These are phyloP conservation scores for Percopsis transmontana DNA, from an alignment of 2,113 vertebrate species.

Conservation along the genomic window DNA sequence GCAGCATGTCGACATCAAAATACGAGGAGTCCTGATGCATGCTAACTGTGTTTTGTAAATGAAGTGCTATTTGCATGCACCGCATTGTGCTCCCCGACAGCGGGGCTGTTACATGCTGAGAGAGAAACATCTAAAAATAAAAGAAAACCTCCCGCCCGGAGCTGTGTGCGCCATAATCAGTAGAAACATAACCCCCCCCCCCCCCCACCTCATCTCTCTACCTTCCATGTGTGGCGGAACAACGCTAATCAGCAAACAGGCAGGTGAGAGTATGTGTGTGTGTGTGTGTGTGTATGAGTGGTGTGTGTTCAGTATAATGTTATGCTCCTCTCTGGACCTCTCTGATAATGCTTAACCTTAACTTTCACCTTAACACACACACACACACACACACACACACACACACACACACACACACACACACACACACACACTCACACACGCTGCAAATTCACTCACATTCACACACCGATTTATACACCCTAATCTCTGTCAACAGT, in stretches of 20 bases:
- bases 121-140: constrained; percentile 21
- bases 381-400: not conserved
- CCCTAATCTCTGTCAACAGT: too few relatives aligned
- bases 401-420: constrained; percentile 7
- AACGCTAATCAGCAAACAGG: constrained; percentile 24
- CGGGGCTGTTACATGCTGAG: not conserved
- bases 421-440: constrained; percentile 22
- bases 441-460: not conserved
- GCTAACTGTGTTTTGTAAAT: constrained; percentile 33
- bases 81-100: not conserved
- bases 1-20: not conserved
- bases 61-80: constrained; percentile 24
- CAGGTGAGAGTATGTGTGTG: constrained; percentile 25
- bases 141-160: not conserved
- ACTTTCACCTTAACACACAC: constrained; percentile 12
- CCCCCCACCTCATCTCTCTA: not conserved
- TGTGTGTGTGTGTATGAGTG: constrained; percentile 6
- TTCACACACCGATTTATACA: not conserved
- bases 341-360: constrained; percentile 50
- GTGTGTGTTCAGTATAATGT: constrained; percentile 30
- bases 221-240: constrained; percentile 4
- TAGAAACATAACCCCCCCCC: not conserved
- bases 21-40: constrained; percentile 13
- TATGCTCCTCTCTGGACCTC: constrained; percentile 47
- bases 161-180: constrained; percentile 10